Evolutionary conservation across 2,888 invertebrate genomes (phyloP), one percentile per base, ranked within the genome.

Genomic region (Oligia strigilis): DNA sequence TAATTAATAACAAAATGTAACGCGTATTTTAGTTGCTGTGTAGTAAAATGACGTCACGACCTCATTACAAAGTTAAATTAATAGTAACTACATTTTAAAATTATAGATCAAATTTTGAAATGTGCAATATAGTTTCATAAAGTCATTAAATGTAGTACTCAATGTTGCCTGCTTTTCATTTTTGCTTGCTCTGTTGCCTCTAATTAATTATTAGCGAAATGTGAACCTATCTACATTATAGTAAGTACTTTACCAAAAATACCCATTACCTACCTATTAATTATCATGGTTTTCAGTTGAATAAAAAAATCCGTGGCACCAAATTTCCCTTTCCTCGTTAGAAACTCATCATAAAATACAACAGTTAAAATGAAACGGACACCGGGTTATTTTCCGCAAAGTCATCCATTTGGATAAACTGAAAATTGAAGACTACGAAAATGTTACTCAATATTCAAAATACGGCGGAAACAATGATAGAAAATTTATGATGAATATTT

Each of bases 401-500:
- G 62, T 69, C 69, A 81, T 74, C 75, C 70, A 77, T 86, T 87
- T 84, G 82, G 88, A 81, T 76, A 70, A 82, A 84, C 81, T 82
- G 78, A 77, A 80, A 84, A 75, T 80, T 75, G 62, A 71, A 76
- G 75, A 71, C 81, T 75, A 72, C 79, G 72, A 78, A 80, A 86
- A 79, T 79, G 79, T 74, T 67, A 83, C 77, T 88, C 71, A 77
- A 83, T 81, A 85, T 83, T 85, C 72, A 74, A 78, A 89, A 85
- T 85, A 86, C 82, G 81, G 78, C 75, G 81, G 81, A 80, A 76
- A 76, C 84, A 84, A 87, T 87, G 84, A 91, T 86, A 81, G 81
- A 86, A 83, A 86, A 85, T 89, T 88, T 89, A 88, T 86, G 84
- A 90, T 85, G 85, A 86, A 90, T 90, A 90, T 89, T 86, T 85